Evolutionary conservation across 2,888 invertebrate genomes (phyloP).

Genomic region (Elegia similella): DNA sequence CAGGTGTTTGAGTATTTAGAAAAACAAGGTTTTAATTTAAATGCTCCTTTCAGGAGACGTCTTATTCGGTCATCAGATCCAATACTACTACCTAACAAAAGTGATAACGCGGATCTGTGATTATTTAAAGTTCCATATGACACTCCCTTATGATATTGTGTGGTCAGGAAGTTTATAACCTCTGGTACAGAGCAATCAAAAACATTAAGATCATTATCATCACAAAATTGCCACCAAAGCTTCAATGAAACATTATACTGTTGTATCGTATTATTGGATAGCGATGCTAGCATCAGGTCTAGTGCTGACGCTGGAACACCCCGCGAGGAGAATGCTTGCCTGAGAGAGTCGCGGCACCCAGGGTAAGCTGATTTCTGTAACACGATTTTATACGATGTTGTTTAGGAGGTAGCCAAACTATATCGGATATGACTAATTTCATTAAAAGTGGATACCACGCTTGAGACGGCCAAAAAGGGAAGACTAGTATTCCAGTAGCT

Average conservation of each 20-base stretch:
- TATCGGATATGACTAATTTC: not conserved
- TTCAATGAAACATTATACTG: slow-evolving; percentile 21
- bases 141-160: slow-evolving; percentile 16
- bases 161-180: slow-evolving; percentile 10
- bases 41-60: not conserved
- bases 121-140: slow-evolving; percentile 20
- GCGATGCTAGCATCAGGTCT: slow-evolving; percentile 20
- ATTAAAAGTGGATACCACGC: not conserved
- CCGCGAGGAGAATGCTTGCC: slow-evolving; percentile 16
- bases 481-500: not conserved
- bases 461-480: not conserved
- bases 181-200: not conserved
- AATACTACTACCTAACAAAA: slow-evolving; percentile 7
- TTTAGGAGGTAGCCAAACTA: not conserved
- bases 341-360: slow-evolving; percentile 25
- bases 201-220: not conserved
- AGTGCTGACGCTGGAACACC: slow-evolving; percentile 10
- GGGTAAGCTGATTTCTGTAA: slow-evolving; percentile 20
- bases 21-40: slow-evolving; percentile 6
- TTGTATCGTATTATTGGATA: slow-evolving; percentile 20
- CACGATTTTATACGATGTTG: not conserved
- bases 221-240: slow-evolving; percentile 16
- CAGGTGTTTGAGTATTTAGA: slow-evolving; percentile 19
- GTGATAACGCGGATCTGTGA: slow-evolving; percentile 23
- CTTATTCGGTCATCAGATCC: slow-evolving; percentile 19